Base-by-base conservation (phyloP, 1,140 invertebrate species). In the Armadillidium nasatum region DNA sequence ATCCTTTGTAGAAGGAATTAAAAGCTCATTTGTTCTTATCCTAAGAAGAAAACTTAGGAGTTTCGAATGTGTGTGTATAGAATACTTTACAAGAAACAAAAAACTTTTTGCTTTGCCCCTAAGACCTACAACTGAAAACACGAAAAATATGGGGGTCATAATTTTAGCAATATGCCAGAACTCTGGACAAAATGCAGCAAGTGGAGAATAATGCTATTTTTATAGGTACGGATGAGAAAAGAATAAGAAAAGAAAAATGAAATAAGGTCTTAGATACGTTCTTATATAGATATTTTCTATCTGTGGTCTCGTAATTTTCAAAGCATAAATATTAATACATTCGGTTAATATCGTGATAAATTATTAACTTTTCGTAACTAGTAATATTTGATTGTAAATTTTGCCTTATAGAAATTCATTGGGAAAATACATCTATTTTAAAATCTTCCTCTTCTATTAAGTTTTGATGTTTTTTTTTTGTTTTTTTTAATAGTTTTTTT, bases 1-100 rank as follows among this genome's bases (percentile, higher is more conserved):
- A 60, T 60, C 50, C 50, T 19, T 60, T 60, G 50, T 60, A 7
- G 50, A 60, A 60, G 50, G 50, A 60, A 60, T 60, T 60, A 60
- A 60, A 60, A 60, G 11, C 50, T 60, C 50, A 19, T 60, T 60
- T 60, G 19, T 60, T 60, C 50, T 60, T 60, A 60, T 60, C 50
- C 50, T 13, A 60, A 60, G 33, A 33, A 33, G 33, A 33, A 33
- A 33, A 33, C 33, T 33, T 33, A 33, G 33, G 33, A 33, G 33
- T 33, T 33, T 33, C 33, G 33, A 33, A 33, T 33, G 33, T 33
- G 33, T 33, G 33, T 33, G 33, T 33, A 33, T 33, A 6, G 33
- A 33, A 33, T 33, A 33, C 33, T 33, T 33, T 33, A 33, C 33
- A 33, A 33, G 33, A 33, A 33, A 33, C 1, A 33, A 33, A 60